Evolutionary conservation across 2,888 invertebrate species (phyloP).

Genomic region (Ornithoptera alexandrae): DNA sequence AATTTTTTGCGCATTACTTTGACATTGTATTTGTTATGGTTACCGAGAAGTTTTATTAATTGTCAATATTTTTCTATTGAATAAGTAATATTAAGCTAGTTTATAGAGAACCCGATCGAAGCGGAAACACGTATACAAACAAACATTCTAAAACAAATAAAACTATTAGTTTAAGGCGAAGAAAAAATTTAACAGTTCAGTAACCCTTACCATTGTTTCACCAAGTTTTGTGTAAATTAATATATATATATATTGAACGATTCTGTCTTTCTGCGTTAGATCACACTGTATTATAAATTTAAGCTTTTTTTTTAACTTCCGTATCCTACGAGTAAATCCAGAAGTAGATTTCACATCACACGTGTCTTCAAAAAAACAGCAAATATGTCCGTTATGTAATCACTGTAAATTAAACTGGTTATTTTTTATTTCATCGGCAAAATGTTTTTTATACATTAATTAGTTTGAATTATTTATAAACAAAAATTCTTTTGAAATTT

Average conservation of each 20-base stretch:
- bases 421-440: not conserved
- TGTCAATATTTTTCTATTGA: slow-evolving; percentile 45
- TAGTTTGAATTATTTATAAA: too few relatives aligned
- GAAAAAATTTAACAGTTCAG: too few relatives aligned
- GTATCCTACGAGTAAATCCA: slow-evolving; percentile 29
- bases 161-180: too few relatives aligned
- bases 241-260: not conserved
- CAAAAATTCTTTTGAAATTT: too few relatives aligned
- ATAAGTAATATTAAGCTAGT: slow-evolving; percentile 40
- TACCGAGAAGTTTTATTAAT: slow-evolving; percentile 45
- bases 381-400: not conserved
- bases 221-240: not conserved
- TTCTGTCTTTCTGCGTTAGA: slow-evolving; percentile 35
- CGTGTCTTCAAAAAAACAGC: slow-evolving; percentile 30
- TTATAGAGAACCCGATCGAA: slow-evolving; percentile 31
- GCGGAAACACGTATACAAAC: slow-evolving; percentile 29
- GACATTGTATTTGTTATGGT: slow-evolving; percentile 44
- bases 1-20: slow-evolving; percentile 46
- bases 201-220: not conserved
- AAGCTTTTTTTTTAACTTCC: slow-evolving; percentile 28
- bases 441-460: too few relatives aligned
- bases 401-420: not conserved
- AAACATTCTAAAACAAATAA: too few relatives aligned
- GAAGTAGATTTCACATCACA: slow-evolving; percentile 37
- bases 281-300: slow-evolving; percentile 30